phyloP scores from a whole-genome alignment of 2,113 vertebrate genomes.

The Odontophorus gujanensis region DNA sequence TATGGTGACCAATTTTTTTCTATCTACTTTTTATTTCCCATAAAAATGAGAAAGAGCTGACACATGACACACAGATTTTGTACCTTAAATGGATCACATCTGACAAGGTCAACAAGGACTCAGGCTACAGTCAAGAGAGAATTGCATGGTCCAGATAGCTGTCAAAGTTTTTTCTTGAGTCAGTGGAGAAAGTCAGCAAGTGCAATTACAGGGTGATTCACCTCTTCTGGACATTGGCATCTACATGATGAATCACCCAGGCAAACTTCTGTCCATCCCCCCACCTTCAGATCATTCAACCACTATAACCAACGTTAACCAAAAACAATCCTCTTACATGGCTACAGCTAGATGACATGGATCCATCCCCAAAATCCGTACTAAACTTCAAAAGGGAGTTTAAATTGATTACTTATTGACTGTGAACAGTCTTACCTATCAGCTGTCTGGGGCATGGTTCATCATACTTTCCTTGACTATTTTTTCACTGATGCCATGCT shows the following conservation, averaged over 20 bases:
- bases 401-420: neutral
- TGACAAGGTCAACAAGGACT: neutral
- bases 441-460: neutral
- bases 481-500: neutral
- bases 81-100: neutral
- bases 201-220: neutral
- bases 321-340: neutral
- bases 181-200: neutral
- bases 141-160: neutral
- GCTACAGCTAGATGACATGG: neutral
- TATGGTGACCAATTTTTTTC: neutral
- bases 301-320: neutral
- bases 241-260: neutral
- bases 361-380: neutral
- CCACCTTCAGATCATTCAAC: neutral
- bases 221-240: neutral
- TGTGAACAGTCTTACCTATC: neutral
- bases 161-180: neutral
- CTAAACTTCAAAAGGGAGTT: neutral
- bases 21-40: neutral
- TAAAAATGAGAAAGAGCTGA: neutral
- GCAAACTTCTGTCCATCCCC: neutral
- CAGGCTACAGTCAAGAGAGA: neutral
- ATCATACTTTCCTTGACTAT: neutral
- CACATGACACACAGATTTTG: rapidly evolving